phyloP scores from a whole-genome alignment of 2,113 vertebrate genomes.

The Pterocles orientalis region DNA sequence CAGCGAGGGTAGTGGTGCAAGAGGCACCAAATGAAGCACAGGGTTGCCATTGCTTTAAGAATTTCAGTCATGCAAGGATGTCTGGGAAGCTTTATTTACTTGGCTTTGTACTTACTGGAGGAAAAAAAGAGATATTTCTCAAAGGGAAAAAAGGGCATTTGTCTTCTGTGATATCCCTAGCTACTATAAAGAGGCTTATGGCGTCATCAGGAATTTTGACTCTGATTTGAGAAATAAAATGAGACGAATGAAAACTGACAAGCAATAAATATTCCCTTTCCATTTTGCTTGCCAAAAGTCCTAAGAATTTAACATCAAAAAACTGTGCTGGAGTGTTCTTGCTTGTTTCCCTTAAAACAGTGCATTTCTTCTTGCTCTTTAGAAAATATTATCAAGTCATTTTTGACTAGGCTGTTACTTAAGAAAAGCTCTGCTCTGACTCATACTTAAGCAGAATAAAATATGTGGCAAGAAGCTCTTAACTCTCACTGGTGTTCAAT shows the following conservation, averaged over 20 bases:
- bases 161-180: background rate
- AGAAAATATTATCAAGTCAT: background rate
- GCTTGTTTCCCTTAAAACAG: background rate
- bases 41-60: background rate
- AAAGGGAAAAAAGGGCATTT: background rate
- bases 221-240: background rate
- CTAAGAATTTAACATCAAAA: background rate
- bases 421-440: background rate
- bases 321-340: background rate
- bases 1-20: background rate
- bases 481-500: background rate
- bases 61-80: background rate
- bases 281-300: background rate
- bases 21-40: background rate
- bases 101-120: background rate
- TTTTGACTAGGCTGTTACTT: background rate
- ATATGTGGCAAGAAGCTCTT: background rate
- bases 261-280: background rate
- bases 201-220: background rate
- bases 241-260: background rate
- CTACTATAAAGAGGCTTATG: background rate
- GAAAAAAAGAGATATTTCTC: background rate
- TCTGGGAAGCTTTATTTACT: background rate
- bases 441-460: background rate
- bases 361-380: background rate